Evolutionary conservation across 1,140 invertebrate species (phyloP).

Genomic region (Aporrectodea caliginosa): DNA sequence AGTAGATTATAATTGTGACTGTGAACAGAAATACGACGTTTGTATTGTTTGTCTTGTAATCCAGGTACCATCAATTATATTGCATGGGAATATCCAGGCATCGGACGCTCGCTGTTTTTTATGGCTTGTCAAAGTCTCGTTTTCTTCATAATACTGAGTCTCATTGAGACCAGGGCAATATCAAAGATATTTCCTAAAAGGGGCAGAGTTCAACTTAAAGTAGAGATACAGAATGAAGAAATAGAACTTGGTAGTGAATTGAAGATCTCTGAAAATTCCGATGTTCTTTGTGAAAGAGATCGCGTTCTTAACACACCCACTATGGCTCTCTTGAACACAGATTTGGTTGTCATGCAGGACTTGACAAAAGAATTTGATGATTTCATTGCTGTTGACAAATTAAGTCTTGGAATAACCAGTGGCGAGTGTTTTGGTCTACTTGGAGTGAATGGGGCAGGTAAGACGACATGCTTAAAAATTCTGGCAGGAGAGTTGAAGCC

Average conservation of each 20-base stretch:
- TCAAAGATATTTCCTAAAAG: too few relatives aligned
- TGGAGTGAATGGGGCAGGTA: conserved; percentile 55
- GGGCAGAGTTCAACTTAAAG: too few relatives aligned
- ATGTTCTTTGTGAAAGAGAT: too few relatives aligned
- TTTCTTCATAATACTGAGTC: conserved; percentile 58
- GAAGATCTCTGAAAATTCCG: too few relatives aligned
- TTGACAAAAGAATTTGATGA: background rate
- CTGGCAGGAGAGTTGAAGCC: conserved; percentile 43
- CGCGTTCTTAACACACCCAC: too few relatives aligned
- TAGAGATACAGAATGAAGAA: too few relatives aligned
- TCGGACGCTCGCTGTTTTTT: conserved; percentile 60
- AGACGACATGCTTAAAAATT: conserved; percentile 56
- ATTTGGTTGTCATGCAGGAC: conserved; percentile 1
- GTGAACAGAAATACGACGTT: too few relatives aligned
- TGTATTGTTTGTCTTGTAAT: too few relatives aligned
- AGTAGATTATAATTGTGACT: too few relatives aligned
- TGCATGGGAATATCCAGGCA: conserved; percentile 41
- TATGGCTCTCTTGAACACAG: too few relatives aligned
- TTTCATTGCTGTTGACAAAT: conserved; percentile 18
- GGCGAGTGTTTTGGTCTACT: conserved; percentile 53
- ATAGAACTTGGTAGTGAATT: too few relatives aligned
- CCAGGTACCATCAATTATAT: too few relatives aligned
- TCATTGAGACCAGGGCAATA: conserved; percentile 60
- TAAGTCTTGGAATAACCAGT: conserved; percentile 60
- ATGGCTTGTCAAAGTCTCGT: conserved; percentile 58